Percentiles rank a stretch among this genome's conserved stretches.
Evolutionary conservation across 2,888 invertebrate species (phyloP).

Genomic region (Metallyticus violacea): DNA sequence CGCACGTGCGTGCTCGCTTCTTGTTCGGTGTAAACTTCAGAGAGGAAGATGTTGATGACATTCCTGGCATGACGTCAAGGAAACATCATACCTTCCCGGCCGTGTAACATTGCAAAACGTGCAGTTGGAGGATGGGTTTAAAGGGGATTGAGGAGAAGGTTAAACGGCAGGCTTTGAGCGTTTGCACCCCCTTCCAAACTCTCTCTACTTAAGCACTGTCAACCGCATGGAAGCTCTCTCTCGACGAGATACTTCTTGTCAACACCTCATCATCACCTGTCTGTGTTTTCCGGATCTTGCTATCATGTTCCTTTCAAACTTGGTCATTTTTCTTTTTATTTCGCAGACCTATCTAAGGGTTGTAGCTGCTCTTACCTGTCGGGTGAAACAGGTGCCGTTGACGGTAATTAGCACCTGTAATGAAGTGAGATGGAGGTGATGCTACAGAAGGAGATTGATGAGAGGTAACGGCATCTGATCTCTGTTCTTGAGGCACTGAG

Average conservation of each 20-base stretch:
- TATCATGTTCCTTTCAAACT: not conserved
- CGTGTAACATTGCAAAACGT: too few relatives aligned
- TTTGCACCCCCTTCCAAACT: not conserved
- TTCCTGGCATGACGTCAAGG: not conserved
- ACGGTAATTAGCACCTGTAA: not conserved
- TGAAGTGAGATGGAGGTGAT: not conserved
- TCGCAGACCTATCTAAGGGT: too few relatives aligned
- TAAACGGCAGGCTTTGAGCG: not conserved
- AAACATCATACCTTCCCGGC: not conserved
- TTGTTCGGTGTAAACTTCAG: not conserved
- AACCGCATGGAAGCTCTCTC: not conserved
- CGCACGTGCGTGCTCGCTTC: too few relatives aligned
- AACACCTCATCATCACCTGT: not conserved
- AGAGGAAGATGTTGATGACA: not conserved
- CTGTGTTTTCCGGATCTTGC: not conserved
- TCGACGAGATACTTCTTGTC: too few relatives aligned
- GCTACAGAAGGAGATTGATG: not conserved
- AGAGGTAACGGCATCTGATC: not conserved
- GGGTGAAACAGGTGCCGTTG: not conserved
- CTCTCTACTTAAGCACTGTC: not conserved
- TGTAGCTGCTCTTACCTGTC: too few relatives aligned
- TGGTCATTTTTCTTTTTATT: not conserved
- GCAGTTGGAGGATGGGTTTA: not conserved
- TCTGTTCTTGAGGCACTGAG: not conserved
- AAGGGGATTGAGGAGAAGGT: too few relatives aligned